phyloP scores from a whole-genome alignment of 2,888 invertebrate species.

The Patella depressa region DNA sequence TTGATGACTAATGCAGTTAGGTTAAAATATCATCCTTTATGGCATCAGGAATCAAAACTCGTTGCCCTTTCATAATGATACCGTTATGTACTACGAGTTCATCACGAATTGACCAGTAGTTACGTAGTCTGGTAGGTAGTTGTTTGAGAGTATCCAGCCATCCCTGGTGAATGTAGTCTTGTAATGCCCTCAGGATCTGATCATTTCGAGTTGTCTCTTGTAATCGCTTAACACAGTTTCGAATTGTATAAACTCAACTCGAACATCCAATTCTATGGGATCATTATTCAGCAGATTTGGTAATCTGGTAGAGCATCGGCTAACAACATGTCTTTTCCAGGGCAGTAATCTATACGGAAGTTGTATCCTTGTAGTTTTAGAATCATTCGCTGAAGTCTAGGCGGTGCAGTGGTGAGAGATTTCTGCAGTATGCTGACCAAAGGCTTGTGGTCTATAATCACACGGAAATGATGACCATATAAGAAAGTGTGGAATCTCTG shows the following conservation, averaged over 20 bases:
- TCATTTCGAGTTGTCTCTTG: neutral
- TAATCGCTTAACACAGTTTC: neutral
- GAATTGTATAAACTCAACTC: neutral
- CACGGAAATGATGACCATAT: slow-evolving; percentile 24
- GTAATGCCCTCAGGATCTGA: neutral
- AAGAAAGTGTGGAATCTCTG: slow-evolving; percentile 30
- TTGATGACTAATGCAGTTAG: slow-evolving; percentile 31
- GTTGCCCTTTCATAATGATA: slow-evolving; percentile 28
- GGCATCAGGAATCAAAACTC: slow-evolving; percentile 21
- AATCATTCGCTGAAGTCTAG: slow-evolving; percentile 34
- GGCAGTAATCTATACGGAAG: slow-evolving; percentile 25
- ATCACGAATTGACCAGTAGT: slow-evolving; percentile 27
- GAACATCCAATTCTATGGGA: neutral
- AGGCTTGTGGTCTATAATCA: slow-evolving; percentile 35
- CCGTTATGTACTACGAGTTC: slow-evolving; percentile 31
- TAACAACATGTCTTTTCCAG: slow-evolving; percentile 34
- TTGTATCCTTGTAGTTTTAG: slow-evolving; percentile 37
- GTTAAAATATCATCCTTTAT: slow-evolving; percentile 22
- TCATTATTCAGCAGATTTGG: neutral
- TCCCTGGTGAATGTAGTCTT: slow-evolving; percentile 8
- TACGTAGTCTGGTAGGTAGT: slow-evolving; percentile 12
- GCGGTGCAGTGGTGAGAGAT: slow-evolving; percentile 27
- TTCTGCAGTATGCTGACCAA: slow-evolving; percentile 32
- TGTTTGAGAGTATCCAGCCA: slow-evolving; percentile 23
- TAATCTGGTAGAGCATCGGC: slow-evolving; percentile 32